Evolutionary conservation across 2,888 invertebrate genomes (phyloP).

Genomic region (Diplolepis rosae): DNA sequence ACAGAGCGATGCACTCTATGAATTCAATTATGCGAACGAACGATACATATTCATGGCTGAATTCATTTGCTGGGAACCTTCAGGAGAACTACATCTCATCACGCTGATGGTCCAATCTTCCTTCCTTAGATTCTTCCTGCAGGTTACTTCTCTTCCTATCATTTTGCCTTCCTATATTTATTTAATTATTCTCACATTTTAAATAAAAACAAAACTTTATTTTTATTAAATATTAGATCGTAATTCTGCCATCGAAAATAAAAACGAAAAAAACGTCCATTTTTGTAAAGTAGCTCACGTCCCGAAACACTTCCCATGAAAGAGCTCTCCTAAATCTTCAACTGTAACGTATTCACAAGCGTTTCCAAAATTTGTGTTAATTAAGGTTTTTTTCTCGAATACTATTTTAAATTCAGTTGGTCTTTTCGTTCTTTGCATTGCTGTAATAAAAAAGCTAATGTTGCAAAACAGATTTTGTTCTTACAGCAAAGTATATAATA

Average conservation of each 20-base stretch:
- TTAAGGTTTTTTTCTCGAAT: no score
- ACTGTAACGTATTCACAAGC: no score
- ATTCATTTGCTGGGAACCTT: conserved; percentile 65
- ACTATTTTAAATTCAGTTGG: no score
- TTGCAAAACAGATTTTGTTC: neutral
- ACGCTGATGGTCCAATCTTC: conserved; percentile 51
- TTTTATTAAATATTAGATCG: neutral
- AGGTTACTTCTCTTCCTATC: neutral
- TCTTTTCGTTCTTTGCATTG: no score
- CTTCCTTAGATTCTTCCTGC: conserved; percentile 36
- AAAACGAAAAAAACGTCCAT: neutral
- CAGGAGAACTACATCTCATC: conserved; percentile 61
- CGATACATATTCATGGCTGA: conserved; percentile 69
- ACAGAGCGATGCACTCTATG: conserved; percentile 53
- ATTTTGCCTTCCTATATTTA: no score
- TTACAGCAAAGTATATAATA: neutral
- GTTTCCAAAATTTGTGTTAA: no score
- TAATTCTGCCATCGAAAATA: neutral
- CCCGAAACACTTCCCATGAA: no score
- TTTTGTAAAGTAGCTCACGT: no score
- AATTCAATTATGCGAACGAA: conserved; percentile 61
- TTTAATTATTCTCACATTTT: no score
- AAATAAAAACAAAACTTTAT: no score
- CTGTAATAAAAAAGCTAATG: no score
- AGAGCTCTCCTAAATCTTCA: no score